Percentiles rank a stretch among this genome's conserved stretches.
Evolutionary conservation across 2,888 invertebrate genomes (phyloP).

Genomic region (Cephalotes varians): DNA sequence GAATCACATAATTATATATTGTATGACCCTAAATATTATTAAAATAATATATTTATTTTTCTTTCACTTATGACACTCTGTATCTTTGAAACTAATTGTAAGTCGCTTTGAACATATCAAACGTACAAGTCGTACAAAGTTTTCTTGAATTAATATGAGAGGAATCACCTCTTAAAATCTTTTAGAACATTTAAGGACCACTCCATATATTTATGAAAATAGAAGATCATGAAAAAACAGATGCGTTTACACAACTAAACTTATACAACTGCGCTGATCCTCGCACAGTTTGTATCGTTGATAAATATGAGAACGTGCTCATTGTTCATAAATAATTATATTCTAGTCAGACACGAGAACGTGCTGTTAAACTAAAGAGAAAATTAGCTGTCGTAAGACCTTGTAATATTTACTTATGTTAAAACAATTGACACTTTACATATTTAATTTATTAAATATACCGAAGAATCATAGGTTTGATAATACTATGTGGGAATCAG

Average conservation of each 20-base stretch:
- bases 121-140: no score
- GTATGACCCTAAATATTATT: no score
- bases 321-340: background rate
- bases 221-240: background rate
- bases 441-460: background rate
- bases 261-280: background rate
- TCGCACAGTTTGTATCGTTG: background rate
- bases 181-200: no score
- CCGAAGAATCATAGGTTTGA: background rate
- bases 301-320: background rate
- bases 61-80: no score
- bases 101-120: no score
- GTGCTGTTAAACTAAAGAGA: background rate
- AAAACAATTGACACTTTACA: background rate
- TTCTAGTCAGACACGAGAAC: background rate
- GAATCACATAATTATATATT: no score
- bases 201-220: no score
- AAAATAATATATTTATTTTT: no score
- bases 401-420: background rate
- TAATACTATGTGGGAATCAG: background rate
- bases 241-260: background rate
- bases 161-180: no score
- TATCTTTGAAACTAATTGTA: no score
- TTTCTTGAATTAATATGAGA: no score
- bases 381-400: background rate